Conservation (phyloP, 2,888 invertebrate species). For the Diarsia dahlii region DNA sequence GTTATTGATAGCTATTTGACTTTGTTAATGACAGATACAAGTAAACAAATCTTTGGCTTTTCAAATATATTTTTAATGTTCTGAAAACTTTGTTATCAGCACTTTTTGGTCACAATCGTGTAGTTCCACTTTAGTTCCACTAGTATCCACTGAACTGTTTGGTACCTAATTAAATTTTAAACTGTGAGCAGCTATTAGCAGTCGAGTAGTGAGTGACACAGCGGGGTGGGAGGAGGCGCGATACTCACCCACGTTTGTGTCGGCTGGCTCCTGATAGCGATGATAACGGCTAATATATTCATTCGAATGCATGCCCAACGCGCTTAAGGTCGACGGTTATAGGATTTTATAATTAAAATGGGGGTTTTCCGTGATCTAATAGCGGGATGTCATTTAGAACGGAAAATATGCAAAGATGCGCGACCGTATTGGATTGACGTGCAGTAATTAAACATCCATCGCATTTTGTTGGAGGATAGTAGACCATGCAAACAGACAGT, state of each 20-base stretch:
- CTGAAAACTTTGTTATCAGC: slow-evolving; percentile 5
- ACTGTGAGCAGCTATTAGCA: slow-evolving; percentile 33
- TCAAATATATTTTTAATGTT: slow-evolving; percentile 6
- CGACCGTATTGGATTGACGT: not conserved
- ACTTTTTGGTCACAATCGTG: slow-evolving; percentile 35
- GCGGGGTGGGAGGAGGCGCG: slow-evolving; percentile 72
- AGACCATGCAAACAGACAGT: not conserved
- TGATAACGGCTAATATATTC: slow-evolving; percentile 89
- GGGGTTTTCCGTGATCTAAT: slow-evolving; percentile 15
- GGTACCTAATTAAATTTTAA: slow-evolving; percentile 44
- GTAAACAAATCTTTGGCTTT: slow-evolving; percentile 13
- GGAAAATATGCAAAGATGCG: not conserved
- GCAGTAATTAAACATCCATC: not conserved
- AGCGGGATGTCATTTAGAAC: not conserved
- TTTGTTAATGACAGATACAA: slow-evolving; percentile 34
- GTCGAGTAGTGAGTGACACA: slow-evolving; percentile 50
- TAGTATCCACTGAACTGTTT: slow-evolving; percentile 9
- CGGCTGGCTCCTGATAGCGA: slow-evolving; percentile 80
- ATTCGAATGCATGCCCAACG: slow-evolving; percentile 85
- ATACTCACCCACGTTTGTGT: slow-evolving; percentile 86
- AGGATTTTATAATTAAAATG: slow-evolving; percentile 33
- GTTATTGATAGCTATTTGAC: slow-evolving; percentile 43
- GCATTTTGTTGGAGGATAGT: not conserved
- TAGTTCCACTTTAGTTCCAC: not conserved
- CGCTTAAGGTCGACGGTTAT: slow-evolving; percentile 75